Evolutionary conservation across 2,113 vertebrate species (phyloP).

Genomic region (Pollachius pollachius): DNA sequence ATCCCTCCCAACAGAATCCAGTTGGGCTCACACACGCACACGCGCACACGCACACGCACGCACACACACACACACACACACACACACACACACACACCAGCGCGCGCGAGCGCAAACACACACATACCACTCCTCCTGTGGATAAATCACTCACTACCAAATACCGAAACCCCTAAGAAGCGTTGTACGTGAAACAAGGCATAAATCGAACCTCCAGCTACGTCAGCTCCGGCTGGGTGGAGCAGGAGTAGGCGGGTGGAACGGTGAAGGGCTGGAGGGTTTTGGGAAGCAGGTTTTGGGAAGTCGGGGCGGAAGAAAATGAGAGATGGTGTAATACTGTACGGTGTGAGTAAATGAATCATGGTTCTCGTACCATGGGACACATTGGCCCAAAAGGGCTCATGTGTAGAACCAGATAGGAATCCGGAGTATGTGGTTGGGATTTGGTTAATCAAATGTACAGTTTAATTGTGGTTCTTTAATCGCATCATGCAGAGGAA

Average conservation of each 20-base stretch:
- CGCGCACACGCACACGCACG: too few relatives aligned
- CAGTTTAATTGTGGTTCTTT: too few relatives aligned
- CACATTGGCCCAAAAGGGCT: too few relatives aligned
- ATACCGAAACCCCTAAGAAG: conserved; percentile 45
- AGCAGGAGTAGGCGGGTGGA: too few relatives aligned
- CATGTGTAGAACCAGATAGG: too few relatives aligned
- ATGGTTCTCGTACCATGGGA: conserved; percentile 35
- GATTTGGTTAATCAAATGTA: too few relatives aligned
- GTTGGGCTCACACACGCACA: background rate
- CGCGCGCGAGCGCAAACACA: too few relatives aligned
- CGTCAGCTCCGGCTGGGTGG: too few relatives aligned
- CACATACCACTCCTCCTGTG: conserved; percentile 13
- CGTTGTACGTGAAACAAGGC: conserved; percentile 39
- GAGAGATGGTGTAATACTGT: conserved; percentile 16
- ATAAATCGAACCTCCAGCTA: conserved; percentile 42
- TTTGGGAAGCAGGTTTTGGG: background rate
- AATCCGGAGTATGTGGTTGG: too few relatives aligned
- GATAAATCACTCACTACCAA: conserved; percentile 49
- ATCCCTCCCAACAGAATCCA: background rate
- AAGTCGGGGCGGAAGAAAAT: conserved; percentile 30
- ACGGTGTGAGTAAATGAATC: conserved; percentile 48
- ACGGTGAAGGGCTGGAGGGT: background rate
- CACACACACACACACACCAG: too few relatives aligned
- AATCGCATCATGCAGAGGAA: background rate
- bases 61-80: too few relatives aligned